Evolutionary conservation across 2,113 vertebrate species (phyloP).

Genomic region (Corythornis madagascariensis): DNA sequence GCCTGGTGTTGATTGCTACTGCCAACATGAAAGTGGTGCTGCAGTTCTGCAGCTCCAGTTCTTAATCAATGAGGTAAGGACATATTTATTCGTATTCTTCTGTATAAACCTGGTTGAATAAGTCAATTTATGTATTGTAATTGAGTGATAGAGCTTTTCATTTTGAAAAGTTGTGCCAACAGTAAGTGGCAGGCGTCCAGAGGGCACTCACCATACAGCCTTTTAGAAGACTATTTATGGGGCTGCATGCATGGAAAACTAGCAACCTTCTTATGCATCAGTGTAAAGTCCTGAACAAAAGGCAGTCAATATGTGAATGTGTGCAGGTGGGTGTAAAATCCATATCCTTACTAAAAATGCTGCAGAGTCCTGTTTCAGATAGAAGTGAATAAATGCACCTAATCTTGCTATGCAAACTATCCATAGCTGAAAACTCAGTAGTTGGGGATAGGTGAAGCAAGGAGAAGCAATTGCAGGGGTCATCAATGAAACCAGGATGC

Average conservation of each 20-base stretch:
- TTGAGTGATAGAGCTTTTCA: neutral
- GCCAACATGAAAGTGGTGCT: constrained; percentile 95
- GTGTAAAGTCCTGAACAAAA: constrained; percentile 8
- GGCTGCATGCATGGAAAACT: neutral
- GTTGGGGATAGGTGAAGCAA: neutral
- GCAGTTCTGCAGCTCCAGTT: constrained; percentile 96
- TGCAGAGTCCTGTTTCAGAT: neutral
- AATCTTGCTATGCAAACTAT: neutral
- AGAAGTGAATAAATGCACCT: constrained; percentile 23
- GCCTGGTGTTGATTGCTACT: constrained; percentile 95
- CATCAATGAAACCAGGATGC: neutral
- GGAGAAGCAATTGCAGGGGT: neutral
- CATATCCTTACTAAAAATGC: constrained; percentile 9
- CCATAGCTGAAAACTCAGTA: neutral
- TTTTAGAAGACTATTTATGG: neutral
- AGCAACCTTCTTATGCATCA: neutral
- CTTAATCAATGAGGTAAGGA: constrained; percentile 97
- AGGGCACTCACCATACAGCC: neutral
- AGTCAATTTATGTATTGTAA: neutral
- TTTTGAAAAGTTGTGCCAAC: neutral
- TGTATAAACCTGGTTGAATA: neutral
- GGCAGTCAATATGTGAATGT: neutral
- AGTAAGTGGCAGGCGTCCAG: neutral
- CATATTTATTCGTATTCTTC: constrained; percentile 2
- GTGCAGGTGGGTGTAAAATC: neutral